Evolutionary conservation across 2,888 invertebrate genomes (phyloP).

Genomic region (Nemoura dubitans): DNA sequence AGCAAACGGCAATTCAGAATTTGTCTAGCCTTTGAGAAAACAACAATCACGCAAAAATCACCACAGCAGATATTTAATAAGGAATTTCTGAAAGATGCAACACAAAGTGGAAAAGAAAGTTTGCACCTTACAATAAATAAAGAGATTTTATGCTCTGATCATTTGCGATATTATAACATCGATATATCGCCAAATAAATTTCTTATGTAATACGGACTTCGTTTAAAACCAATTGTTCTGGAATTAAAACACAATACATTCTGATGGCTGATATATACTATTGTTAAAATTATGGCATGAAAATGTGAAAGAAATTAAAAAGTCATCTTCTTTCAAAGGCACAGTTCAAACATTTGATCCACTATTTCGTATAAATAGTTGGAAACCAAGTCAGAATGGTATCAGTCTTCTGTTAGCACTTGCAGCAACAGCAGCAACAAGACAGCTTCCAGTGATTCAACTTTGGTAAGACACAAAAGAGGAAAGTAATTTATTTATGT

Average conservation of each 20-base stretch:
- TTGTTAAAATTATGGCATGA: not conserved
- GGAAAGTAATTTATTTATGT: no score
- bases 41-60: not conserved
- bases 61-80: not conserved
- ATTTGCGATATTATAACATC: not conserved
- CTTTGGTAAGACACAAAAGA: not conserved
- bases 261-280: not conserved
- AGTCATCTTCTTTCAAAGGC: not conserved
- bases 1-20: no score
- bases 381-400: not conserved
- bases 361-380: not conserved
- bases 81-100: not conserved
- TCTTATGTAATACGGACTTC: conserved; percentile 9
- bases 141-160: not conserved
- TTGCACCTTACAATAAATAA: not conserved
- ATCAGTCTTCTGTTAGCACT: not conserved
- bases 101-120: not conserved
- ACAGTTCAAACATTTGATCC: not conserved
- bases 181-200: not conserved
- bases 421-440: not conserved
- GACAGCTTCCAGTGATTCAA: not conserved
- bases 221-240: conserved; percentile 28
- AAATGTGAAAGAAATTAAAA: conserved; percentile 9
- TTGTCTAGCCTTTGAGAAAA: no score
- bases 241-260: not conserved